Base-by-base conservation (phyloP, 2,113 vertebrate species). In the Haplochromis burtoni region DNA sequence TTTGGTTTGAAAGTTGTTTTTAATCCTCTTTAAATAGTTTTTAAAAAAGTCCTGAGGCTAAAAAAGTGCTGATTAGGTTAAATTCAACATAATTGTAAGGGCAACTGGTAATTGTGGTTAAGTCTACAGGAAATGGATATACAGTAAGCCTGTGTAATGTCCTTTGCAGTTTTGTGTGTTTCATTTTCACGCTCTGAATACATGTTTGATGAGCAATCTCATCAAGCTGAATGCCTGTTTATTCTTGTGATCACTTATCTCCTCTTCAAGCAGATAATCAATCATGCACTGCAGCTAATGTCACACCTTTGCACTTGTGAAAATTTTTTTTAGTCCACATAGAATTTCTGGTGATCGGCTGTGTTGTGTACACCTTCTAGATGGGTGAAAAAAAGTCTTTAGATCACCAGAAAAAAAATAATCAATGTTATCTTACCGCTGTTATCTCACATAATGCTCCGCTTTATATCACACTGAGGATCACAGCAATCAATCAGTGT, bases 401-500 rank as follows among this genome's bases (percentile, higher is more conserved):
- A 78, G 45, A 3, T 84, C 3, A 83, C 49, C 38, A 51, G 73
- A 91, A 81, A 29, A 24, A 68, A 73, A 24, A 61, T 2, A 17
- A 12, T 82, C 31, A 90, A 90, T 9, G 83, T 87, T 91, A 92
- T 91, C 85, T 87, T 59, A 47, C 83, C 87, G 76, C 88, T 66
- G 33, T 66, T 66, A 38, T 66, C 90, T 92, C 90, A 92, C 89
- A 90, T 86, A 91, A 94, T 93, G 87, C 90, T 79, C 76, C 85
- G 35, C 80, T 84, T 89, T 89, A 93, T 94, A 89, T 92, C 92
- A 90, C 78, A 82, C 79, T 80, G 80, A 83, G 89, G 81, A 80
- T 79, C 7, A 16, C 76, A 91, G 80, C 80, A 73, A 92, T 94
- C 89, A 91, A 89, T 94, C 93, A 95, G 31, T 84, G 83, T 8